Base-by-base conservation (phyloP, 2,888 invertebrate species). In the Caenorhabditis panamensis region DNA sequence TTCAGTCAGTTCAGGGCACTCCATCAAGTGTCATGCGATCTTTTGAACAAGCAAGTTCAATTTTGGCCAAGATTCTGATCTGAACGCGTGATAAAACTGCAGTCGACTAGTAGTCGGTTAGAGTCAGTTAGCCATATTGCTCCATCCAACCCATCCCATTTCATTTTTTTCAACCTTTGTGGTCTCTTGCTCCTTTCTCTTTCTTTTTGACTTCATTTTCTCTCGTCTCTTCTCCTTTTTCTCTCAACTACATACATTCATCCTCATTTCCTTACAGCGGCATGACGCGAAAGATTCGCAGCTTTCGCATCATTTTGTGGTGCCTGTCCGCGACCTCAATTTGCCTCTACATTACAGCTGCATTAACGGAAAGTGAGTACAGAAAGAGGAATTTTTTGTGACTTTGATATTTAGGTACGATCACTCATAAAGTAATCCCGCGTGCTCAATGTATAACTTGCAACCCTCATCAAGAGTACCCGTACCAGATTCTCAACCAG, bases 321-420 rank as follows among this genome's bases (percentile, higher is more conserved):
- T 75, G 75, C 61, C 26, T 75, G 9, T 66, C 75, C 36, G 51
- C 54, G 2, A 51, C 53, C 3, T 75, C 75, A 0, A 66, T 66
- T 18, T 51, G 51, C 41, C 61, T 75, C n/a, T 75, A 75, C 75
- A 67, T 67, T 53, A 66, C 75, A 3, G 75, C 75, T n/a, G 75
- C 66, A 1, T 20, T 75, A 61, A 66, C 75, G 11, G 72, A 75
- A 13, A 66, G 75, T 75, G 16, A 66, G 66, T 37, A 36, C 31
- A 71, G 37, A 41, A 36, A 41, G 26, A n/a, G 0, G 13, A 22
- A 24, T 28, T 9, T 44, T 37, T 59, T 20, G 51, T 28, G 9
- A 6, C 8, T 8, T 37, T 20, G 8, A 20, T 26, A 37, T 64
- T 58, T 5, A 75, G 75, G 66, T 18, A 66, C 75, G 44, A 53